phyloP scores from a whole-genome alignment of 2,113 vertebrate species.

The Clarias magur region DNA sequence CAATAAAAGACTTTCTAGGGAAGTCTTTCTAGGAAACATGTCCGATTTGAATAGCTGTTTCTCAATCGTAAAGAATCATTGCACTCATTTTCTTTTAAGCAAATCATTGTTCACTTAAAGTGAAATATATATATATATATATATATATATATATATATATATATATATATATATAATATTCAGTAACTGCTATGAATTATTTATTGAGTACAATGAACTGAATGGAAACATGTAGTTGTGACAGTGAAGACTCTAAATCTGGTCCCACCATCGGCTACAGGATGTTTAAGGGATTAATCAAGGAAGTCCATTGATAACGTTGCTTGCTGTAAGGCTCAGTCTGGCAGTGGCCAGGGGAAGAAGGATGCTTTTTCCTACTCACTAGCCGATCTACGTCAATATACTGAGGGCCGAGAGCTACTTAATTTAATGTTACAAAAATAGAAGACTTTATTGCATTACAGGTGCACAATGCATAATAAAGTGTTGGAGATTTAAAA shows the following conservation, averaged over 20 bases:
- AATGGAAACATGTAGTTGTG: neutral
- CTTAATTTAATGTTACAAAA: constrained; percentile 9
- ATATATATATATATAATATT: too few relatives aligned
- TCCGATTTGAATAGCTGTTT: neutral
- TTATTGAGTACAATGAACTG: neutral
- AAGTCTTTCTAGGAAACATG: neutral
- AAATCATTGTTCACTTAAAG: neutral
- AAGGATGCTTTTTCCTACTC: constrained; percentile 20
- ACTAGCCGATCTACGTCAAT: constrained; percentile 9
- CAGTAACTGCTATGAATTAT: neutral
- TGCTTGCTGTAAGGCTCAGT: neutral
- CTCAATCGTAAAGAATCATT: neutral
- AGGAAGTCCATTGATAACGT: neutral
- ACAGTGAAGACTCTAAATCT: neutral
- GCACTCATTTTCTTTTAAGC: neutral
- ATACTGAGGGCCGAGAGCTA: neutral
- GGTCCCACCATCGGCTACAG: neutral
- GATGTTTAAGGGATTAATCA: constrained; percentile 8
- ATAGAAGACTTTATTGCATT: neutral
- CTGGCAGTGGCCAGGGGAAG: neutral
- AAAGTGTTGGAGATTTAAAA: neutral
- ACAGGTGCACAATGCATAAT: neutral
- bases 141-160: too few relatives aligned
- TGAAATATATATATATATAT: too few relatives aligned
- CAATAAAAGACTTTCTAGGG: neutral